These are phyloP conservation scores for Neolamprologus devosi DNA, from an alignment of 2,113 vertebrate genomes.

Conservation along the genomic window DNA sequence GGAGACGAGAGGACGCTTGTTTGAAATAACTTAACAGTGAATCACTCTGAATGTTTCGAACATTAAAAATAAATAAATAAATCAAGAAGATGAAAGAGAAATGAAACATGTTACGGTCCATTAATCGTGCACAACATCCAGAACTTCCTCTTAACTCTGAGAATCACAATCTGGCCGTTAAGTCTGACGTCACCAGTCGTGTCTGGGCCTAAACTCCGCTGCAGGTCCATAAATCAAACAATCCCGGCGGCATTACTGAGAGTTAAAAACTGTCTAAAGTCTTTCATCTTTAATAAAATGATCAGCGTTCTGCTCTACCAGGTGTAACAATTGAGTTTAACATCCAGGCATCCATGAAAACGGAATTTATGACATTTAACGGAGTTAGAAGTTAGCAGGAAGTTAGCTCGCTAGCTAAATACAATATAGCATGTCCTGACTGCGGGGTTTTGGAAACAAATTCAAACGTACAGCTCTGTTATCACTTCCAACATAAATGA, in stretches of 20 bases:
- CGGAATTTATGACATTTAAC: no score
- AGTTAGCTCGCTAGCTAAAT: no score
- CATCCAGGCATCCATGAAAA: no score
- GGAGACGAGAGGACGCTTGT: neutral
- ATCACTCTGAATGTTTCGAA: neutral
- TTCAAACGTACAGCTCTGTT: fast-evolving
- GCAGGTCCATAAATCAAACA: fast-evolving
- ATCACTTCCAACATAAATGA: no score
- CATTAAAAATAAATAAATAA: neutral
- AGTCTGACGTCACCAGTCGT: fast-evolving
- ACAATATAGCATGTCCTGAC: no score
- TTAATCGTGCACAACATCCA: neutral
- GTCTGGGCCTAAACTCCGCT: fast-evolving
- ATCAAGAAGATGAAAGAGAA: neutral
- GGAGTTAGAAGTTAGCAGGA: no score
- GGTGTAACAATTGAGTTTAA: no score
- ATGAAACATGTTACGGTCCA: neutral
- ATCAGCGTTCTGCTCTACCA: no score
- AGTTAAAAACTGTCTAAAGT: neutral
- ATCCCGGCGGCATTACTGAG: fast-evolving
- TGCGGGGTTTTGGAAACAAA: no score
- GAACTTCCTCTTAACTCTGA: neutral
- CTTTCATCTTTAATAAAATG: neutral
- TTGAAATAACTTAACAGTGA: neutral
- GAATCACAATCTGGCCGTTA: fast-evolving